Evolutionary conservation across 1,140 invertebrate genomes (phyloP).

Genomic region (Drosophila simulans): DNA sequence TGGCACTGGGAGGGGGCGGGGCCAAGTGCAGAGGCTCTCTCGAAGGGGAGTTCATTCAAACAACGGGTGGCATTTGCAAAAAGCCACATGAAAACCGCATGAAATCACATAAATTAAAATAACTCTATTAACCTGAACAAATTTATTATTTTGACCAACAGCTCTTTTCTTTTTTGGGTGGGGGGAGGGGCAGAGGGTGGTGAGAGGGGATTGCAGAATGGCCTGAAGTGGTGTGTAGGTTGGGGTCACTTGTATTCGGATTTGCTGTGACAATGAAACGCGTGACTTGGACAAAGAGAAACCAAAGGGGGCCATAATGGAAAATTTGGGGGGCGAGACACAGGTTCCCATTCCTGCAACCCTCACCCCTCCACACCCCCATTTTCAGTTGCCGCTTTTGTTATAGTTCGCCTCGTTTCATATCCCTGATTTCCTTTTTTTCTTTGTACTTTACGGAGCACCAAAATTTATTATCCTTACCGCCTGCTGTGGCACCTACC

Average conservation of each 20-base stretch:
- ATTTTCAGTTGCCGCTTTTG: constrained; percentile 42
- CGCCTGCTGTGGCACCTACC: constrained; percentile 21
- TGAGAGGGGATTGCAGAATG: too few relatives aligned
- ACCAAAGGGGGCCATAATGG: not conserved
- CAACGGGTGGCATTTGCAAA: constrained; percentile 71
- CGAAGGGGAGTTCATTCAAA: constrained; percentile 2
- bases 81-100: constrained; percentile 79
- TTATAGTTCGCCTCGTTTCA: constrained; percentile 15
- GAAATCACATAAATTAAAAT: constrained; percentile 83
- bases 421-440: constrained; percentile 5
- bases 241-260: constrained; percentile 13
- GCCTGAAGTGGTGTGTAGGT: not conserved
- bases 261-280: constrained; percentile 51
- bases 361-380: not conserved
- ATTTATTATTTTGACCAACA: constrained; percentile 81
- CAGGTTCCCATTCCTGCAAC: not conserved
- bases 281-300: constrained; percentile 38
- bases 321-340: not conserved
- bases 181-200: not conserved
- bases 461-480: constrained; percentile 46
- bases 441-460: constrained; percentile 10
- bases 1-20: not conserved
- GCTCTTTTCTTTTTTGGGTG: constrained; percentile 14
- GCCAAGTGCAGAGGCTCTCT: too few relatives aligned
- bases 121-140: constrained; percentile 82